phyloP scores from a whole-genome alignment of 2,113 vertebrate species.

The Rhinopomastus cyanomelas region DNA sequence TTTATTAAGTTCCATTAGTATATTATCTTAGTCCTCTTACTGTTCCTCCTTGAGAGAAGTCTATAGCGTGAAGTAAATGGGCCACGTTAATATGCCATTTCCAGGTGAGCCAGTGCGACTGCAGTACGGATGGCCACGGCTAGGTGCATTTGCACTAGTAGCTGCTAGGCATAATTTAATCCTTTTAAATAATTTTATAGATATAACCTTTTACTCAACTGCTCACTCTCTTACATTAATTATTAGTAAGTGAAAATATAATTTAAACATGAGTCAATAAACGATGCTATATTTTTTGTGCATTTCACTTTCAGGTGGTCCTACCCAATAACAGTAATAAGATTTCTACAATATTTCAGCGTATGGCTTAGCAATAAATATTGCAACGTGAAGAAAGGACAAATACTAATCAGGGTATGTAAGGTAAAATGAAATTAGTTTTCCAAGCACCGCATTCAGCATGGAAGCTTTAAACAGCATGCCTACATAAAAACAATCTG shows the following conservation, averaged over 20 bases:
- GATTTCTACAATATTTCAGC: neutral
- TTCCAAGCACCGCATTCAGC: neutral
- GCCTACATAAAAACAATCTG: neutral
- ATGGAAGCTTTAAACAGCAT: neutral
- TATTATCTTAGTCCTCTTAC: neutral
- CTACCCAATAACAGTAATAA: neutral
- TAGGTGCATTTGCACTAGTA: constrained; percentile 17
- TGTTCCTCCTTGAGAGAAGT: constrained; percentile 18
- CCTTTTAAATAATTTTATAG: constrained; percentile 60
- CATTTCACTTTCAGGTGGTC: neutral
- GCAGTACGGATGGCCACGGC: constrained; percentile 9
- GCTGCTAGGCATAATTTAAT: constrained; percentile 54
- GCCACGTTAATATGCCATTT: constrained; percentile 41
- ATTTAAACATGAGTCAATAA: constrained; percentile 47
- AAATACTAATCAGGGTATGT: neutral
- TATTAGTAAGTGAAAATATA: constrained; percentile 52
- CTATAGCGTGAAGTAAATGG: constrained; percentile 29
- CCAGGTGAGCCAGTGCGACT: neutral
- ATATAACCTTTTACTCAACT: constrained; percentile 55
- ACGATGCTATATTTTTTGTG: neutral
- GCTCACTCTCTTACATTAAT: constrained; percentile 40
- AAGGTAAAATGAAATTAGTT: neutral
- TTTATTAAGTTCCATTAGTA: constrained; percentile 15
- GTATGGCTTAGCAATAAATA: neutral
- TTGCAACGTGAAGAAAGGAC: neutral